Evolutionary conservation across 2,888 invertebrate species (phyloP).

Genomic region (Erebia aethiops): DNA sequence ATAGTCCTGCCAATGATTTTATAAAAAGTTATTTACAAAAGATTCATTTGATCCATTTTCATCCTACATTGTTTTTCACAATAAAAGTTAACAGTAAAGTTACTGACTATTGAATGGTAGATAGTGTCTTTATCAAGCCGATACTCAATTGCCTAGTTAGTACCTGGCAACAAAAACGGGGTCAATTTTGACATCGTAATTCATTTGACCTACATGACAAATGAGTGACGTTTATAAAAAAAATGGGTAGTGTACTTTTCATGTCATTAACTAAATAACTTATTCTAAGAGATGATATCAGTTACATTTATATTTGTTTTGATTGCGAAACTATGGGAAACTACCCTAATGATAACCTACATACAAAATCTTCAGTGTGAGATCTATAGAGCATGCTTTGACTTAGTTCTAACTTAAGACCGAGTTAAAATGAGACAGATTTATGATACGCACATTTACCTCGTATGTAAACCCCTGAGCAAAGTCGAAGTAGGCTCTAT

Average conservation of each 20-base stretch:
- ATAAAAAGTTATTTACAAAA: no score
- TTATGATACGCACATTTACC: no score
- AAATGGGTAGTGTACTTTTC: conserved; percentile 41
- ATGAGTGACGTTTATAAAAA: conserved; percentile 66
- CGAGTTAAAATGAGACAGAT: no score
- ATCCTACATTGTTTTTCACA: neutral
- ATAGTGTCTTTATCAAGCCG: conserved; percentile 35
- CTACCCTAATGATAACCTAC: no score
- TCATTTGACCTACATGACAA: conserved; percentile 74
- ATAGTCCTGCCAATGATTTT: no score
- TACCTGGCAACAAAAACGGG: conserved; percentile 58
- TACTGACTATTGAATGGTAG: conserved; percentile 1
- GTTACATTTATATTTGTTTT: neutral
- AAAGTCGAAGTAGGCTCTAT: no score
- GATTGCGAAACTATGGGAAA: neutral
- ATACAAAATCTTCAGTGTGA: no score
- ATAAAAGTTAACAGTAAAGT: conserved; percentile 1
- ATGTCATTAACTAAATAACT: conserved; percentile 4
- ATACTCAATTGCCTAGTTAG: conserved; percentile 41
- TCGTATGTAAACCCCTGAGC: no score
- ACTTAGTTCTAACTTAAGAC: no score
- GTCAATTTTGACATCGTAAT: conserved; percentile 75
- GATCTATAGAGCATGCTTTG: no score
- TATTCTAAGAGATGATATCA: neutral
- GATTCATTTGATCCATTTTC: no score